phyloP scores from a whole-genome alignment of 2,888 invertebrate genomes.

The Chrysolina haemoptera region DNA sequence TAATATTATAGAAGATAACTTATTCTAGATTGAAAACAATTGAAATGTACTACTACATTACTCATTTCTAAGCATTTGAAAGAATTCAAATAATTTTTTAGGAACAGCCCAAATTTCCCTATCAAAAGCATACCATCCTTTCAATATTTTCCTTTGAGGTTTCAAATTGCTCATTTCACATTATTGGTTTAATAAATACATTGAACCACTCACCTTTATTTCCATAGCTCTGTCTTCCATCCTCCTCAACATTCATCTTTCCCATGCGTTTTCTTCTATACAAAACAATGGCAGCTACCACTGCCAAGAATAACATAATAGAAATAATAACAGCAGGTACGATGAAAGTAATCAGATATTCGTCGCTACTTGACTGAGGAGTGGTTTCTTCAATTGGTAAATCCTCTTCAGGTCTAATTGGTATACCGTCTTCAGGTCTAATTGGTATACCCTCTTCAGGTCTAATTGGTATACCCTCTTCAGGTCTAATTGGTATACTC shows the following conservation, averaged over 20 bases:
- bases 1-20: no score
- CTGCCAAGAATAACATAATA: slow-evolving; percentile 89
- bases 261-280: slow-evolving; percentile 89
- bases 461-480: no score
- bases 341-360: slow-evolving; percentile 86
- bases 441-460: no score
- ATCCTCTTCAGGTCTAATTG: slow-evolving; percentile 43
- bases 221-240: slow-evolving; percentile 86
- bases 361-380: slow-evolving; percentile 72
- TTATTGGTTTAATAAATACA: neutral
- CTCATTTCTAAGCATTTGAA: no score
- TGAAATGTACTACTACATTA: no score
- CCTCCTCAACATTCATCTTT: slow-evolving; percentile 87
- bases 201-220: slow-evolving; percentile 73
- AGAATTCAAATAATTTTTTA: no score
- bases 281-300: slow-evolving; percentile 89
- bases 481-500: slow-evolving; percentile 47
- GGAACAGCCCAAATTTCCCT: no score
- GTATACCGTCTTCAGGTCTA: no score
- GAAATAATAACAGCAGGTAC: slow-evolving; percentile 91
- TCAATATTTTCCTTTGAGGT: no score
- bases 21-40: no score
- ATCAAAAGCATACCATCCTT: no score
- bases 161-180: neutral
- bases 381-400: slow-evolving; percentile 60